These are phyloP conservation scores for Hyla sarda DNA, from an alignment of 2,113 vertebrate genomes.

Conservation along the genomic window DNA sequence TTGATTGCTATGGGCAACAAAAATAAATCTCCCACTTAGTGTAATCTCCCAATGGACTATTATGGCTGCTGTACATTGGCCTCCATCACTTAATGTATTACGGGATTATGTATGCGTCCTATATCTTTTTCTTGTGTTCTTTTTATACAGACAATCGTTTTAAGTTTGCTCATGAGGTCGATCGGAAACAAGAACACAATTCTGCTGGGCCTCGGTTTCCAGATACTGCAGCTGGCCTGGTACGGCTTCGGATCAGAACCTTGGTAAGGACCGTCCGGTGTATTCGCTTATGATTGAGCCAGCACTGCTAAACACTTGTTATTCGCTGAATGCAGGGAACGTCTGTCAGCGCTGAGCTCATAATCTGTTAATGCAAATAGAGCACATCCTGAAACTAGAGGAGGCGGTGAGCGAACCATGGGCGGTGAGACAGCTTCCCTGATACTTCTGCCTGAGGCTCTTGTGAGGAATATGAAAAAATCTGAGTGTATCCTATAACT, in stretches of 20 bases:
- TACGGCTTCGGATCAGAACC: conserved; percentile 89
- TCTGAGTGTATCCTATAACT: too few relatives aligned
- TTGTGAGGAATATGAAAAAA: neutral
- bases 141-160: conserved; percentile 79
- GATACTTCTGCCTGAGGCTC: neutral
- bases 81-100: too few relatives aligned
- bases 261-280: conserved; percentile 73
- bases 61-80: too few relatives aligned
- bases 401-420: neutral
- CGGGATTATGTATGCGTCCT: neutral
- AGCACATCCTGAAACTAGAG: conserved; percentile 49
- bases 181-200: conserved; percentile 92
- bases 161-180: conserved; percentile 89
- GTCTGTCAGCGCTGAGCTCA: conserved; percentile 2
- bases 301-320: neutral
- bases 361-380: conserved; percentile 13
- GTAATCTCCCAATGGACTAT: too few relatives aligned
- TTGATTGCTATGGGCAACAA: too few relatives aligned
- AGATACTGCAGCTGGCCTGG: conserved; percentile 86
- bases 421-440: too few relatives aligned
- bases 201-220: conserved; percentile 85
- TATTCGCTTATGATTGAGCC: neutral
- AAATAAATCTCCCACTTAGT: too few relatives aligned
- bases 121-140: neutral
- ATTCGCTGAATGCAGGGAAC: neutral